phyloP scores from a whole-genome alignment of 2,113 vertebrate genomes.

The Chlorodrepanis virens region DNA sequence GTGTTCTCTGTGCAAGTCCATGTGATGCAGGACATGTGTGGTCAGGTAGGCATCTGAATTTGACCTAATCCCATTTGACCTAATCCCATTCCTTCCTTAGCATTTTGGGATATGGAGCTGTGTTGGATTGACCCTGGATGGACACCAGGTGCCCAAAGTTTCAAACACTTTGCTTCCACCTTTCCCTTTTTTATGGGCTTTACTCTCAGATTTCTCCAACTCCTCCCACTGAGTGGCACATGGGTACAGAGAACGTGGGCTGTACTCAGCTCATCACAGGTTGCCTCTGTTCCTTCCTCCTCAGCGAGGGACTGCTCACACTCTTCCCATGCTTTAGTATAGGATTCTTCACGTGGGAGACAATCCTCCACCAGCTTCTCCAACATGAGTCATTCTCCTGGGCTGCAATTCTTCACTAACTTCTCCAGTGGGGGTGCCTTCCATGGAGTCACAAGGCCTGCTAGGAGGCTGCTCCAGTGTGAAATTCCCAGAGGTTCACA shows the following conservation, averaged over 20 bases:
- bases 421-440: not conserved
- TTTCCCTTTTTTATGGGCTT: not conserved
- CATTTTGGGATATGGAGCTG: not conserved
- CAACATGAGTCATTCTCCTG: not conserved
- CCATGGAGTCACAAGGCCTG: not conserved
- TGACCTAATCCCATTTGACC: not conserved
- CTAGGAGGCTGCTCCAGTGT: not conserved
- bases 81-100: not conserved
- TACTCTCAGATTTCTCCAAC: not conserved
- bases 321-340: not conserved
- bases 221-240: not conserved
- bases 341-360: not conserved
- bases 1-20: slow-evolving; percentile 78
- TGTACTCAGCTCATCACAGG: not conserved
- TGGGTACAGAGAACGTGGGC: not conserved
- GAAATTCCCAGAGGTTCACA: not conserved
- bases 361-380: not conserved
- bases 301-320: not conserved
- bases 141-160: not conserved
- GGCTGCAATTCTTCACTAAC: not conserved
- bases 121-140: not conserved
- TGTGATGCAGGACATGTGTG: slow-evolving; percentile 70
- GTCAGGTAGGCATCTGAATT: slow-evolving; percentile 76
- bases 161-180: not conserved
- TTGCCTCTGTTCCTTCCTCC: not conserved